Percentiles rank a stretch among this genome's conserved stretches.
phyloP scores from a whole-genome alignment of 2,888 invertebrate species.

The Macrosiphum euphorbiae region DNA sequence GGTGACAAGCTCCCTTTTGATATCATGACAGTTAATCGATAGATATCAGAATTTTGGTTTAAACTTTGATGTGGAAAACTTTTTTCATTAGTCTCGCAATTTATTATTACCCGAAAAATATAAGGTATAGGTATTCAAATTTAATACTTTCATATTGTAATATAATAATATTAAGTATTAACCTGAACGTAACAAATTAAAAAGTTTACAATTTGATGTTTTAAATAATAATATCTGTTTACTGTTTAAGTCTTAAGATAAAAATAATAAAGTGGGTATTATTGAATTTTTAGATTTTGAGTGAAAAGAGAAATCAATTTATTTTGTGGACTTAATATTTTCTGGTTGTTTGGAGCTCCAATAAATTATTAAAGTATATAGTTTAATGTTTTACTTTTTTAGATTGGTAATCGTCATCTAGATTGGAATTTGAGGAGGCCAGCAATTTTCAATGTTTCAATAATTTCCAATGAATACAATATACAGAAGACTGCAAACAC shows the following conservation, averaged over 20 bases:
- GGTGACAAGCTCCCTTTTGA: background rate
- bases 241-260: no score
- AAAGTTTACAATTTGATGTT: no score
- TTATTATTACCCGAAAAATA: background rate
- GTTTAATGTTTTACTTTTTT: background rate
- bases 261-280: no score
- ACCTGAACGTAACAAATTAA: no score
- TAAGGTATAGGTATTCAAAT: background rate
- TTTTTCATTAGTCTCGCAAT: background rate
- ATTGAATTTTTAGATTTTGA: no score
- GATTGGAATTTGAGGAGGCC: background rate
- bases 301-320: no score
- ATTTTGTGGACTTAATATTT: no score
- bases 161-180: no score
- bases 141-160: no score
- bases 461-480: background rate
- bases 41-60: slow-evolving; percentile 13
- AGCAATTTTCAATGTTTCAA: background rate
- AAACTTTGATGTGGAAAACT: background rate
- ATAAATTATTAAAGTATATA: no score
- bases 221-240: no score
- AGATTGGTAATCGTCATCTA: background rate
- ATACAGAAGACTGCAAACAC: background rate
- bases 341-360: no score
- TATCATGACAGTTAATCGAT: background rate